Percentiles rank a stretch among this genome's conserved stretches.
phyloP scores from a whole-genome alignment of 1,140 invertebrate genomes.

The Centruroides sculpturatus region DNA sequence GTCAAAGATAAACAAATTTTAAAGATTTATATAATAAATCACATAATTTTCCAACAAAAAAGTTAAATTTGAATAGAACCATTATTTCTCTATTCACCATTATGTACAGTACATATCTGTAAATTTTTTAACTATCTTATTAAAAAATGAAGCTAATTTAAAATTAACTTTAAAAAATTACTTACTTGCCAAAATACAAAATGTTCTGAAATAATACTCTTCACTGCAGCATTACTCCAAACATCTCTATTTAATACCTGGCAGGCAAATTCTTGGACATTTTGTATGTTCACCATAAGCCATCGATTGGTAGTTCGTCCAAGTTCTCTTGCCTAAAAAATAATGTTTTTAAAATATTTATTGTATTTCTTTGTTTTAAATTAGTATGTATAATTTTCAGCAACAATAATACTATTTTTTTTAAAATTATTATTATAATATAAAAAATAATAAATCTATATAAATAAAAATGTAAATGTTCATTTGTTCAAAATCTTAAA shows the following conservation, averaged over 20 bases:
- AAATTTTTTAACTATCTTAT: too few species aligned
- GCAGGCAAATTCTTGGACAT: conserved; percentile 53
- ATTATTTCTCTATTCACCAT: too few species aligned
- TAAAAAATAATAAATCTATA: not conserved
- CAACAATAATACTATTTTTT: too few species aligned
- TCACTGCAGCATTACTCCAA: conserved; percentile 51
- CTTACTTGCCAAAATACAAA: conserved; percentile 65
- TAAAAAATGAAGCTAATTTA: not conserved
- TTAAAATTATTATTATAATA: not conserved
- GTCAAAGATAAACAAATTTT: too few species aligned
- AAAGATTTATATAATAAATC: too few species aligned
- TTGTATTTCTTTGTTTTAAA: too few species aligned
- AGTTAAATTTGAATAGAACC: too few species aligned
- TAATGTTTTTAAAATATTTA: conserved; percentile 2
- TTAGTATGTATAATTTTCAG: too few species aligned
- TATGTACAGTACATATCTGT: too few species aligned
- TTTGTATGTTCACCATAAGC: conserved; percentile 63
- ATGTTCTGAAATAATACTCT: conserved; percentile 48
- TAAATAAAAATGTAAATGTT: too few species aligned
- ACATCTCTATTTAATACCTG: conserved; percentile 63
- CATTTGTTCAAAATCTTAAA: too few species aligned
- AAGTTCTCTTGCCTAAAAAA: conserved; percentile 40
- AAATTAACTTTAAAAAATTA: conserved; percentile 7
- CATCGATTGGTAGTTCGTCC: conserved; percentile 47
- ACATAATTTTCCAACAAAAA: too few species aligned